Base-by-base conservation (phyloP, 2,888 invertebrate genomes). In the Taphrorychus bicolor region DNA sequence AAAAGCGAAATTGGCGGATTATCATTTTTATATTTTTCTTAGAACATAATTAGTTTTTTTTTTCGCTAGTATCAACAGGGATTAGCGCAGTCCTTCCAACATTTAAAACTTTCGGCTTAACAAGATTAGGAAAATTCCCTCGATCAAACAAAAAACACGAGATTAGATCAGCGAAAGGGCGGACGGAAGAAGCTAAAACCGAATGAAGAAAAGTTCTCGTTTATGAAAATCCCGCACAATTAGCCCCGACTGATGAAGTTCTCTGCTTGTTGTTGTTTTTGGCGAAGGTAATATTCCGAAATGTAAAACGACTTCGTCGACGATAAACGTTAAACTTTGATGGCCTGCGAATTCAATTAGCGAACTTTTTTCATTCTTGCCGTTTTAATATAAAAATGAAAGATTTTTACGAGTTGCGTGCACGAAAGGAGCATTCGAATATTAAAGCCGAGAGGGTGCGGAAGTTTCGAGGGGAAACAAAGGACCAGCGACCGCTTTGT, bases 301-400 rank as follows among this genome's bases (percentile, higher is more conserved):
- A 65, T 59, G 59, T 51, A 59, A 65, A 65, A 59, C 59, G 64
- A 64, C 64, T 64, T 52, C 24, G 58, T 21, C 63, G 24, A 64
- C 54, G 45, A 60, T 62, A 71, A 71, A 65, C 49, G 66, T 56
- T 59, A 66, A 66, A 68, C 61, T 70, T 66, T 70, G 67, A 68
- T 68, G 65, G 59, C 52, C 66, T 62, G 65, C 58, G 59, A 59
- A 68, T 57, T 53, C 57, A 66, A 66, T 66, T 66, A 66, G 66
- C 58, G n/a, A 61, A 66, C 42, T 66, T 66, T 56, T 60, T 66
- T 60, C 66, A 51, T 61, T 60, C 40, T 59, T 61, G 16, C 45
- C 66, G 22, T 66, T 66, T 66, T 57, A 2, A 54, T 24, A 24
- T 19, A 59, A 64, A 54, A 59, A 56, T 56, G 59, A 60, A 59